Base-by-base conservation (phyloP, 2,888 invertebrate genomes). In the Trichogramma dendrolimi region DNA sequence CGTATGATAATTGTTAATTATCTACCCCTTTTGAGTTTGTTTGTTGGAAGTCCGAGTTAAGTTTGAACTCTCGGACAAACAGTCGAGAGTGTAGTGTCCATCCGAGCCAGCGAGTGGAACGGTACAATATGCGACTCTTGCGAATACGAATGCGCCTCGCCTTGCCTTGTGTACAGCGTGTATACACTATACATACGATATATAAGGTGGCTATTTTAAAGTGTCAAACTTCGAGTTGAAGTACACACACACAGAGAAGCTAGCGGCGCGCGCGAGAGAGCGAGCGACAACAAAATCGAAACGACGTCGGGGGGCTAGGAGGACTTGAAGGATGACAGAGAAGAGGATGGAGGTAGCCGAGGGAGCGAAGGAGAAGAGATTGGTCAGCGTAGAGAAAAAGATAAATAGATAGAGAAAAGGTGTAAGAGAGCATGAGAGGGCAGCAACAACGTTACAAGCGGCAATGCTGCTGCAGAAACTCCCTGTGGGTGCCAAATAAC, bases 401-500 rank as follows among this genome's bases (percentile, higher is more conserved):
- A 63, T 61, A 67, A 60, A 66, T 67, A 67, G 67, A 63, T 60
- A 61, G 63, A 66, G 49, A 54, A 52, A 67, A 59, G 64, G 53
- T 55, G 27, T 27, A 27, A 27, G 27, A 50, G 58, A 58, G 61
- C 61, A 68, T 67, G 65, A 60, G 63, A 50, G 61, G 62, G 54
- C 67, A 66, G 61, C 47, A 55, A 57, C 67, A 63, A 65, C 48
- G 60, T 51, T 56, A 61, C 58, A 62, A 62, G 66, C 41, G 48
- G 11, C 64, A 66, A 14, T 68, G 69, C 61, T 68, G 70, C 69
- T 69, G 69, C 73, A 69, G 69, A 70, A 77, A 78, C 78, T 78
- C 76, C 74, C 78, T 71, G 74, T 73, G 74, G 77, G 79, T 78
- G 79, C 79, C 79, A 79, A 79, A 79, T 79, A 79, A 79, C 79